Percentiles rank a stretch among this genome's conserved stretches.
Evolutionary conservation across 2,113 vertebrate genomes (phyloP).

Genomic region (Lepus timidus): DNA sequence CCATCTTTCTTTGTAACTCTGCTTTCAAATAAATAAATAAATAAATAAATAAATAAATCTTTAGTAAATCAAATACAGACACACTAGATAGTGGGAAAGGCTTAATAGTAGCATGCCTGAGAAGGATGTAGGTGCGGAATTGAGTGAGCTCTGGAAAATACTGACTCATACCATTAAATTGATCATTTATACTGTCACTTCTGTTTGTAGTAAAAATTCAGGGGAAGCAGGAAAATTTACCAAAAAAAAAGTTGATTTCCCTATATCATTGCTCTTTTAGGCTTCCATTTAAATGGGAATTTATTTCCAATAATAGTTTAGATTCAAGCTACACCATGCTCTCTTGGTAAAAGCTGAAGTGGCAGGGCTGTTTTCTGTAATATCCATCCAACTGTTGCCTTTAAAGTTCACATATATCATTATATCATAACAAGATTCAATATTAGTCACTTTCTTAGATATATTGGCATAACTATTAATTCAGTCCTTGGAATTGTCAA

Average conservation of each 20-base stretch:
- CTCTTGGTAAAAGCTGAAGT: slow-evolving; percentile 20
- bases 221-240: neutral
- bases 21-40: too few species aligned
- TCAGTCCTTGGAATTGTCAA: slow-evolving; percentile 38
- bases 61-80: neutral
- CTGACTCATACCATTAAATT: neutral
- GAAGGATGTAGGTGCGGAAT: neutral
- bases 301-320: slow-evolving; percentile 53
- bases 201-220: slow-evolving; percentile 29
- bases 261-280: slow-evolving; percentile 1
- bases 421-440: slow-evolving; percentile 32
- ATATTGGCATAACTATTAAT: slow-evolving; percentile 39
- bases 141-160: neutral
- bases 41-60: too few species aligned
- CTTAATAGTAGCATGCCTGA: neutral
- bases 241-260: neutral
- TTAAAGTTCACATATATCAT: slow-evolving; percentile 41
- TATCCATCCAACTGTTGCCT: slow-evolving; percentile 54
- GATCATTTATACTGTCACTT: slow-evolving; percentile 7
- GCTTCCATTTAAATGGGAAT: slow-evolving; percentile 28
- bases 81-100: neutral
- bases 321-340: slow-evolving; percentile 18
- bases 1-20: too few species aligned
- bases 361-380: neutral
- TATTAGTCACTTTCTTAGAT: neutral